These are phyloP conservation scores for Aythya baeri DNA, from an alignment of 2,113 vertebrate genomes.

Conservation along the genomic window DNA sequence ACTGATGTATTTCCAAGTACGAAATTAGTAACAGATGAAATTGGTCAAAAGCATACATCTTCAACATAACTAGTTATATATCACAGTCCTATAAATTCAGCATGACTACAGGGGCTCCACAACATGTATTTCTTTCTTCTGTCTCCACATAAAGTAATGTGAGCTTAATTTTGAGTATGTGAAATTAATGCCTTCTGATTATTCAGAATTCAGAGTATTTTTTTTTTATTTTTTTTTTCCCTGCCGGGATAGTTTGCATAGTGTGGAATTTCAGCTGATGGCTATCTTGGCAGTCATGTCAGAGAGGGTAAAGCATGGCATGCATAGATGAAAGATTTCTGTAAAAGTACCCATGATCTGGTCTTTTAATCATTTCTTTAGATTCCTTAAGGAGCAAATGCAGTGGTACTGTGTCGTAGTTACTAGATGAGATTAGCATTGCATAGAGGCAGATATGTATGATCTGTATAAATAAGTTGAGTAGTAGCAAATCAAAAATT, in stretches of 20 bases:
- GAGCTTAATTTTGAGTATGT: neutral
- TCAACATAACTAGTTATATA: neutral
- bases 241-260: neutral
- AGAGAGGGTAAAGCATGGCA: neutral
- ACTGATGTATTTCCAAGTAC: neutral
- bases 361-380: neutral
- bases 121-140: neutral
- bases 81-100: neutral
- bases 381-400: neutral
- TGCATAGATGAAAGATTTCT: neutral
- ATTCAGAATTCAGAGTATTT: neutral
- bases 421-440: neutral
- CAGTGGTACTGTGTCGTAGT: neutral
- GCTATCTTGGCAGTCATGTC: neutral
- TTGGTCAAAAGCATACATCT: neutral
- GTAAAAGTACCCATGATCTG: neutral
- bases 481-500: neutral
- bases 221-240: neutral
- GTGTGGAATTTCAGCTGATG: conserved; percentile 4
- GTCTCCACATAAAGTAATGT: neutral
- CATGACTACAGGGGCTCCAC: neutral
- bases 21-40: neutral
- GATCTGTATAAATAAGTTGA: neutral
- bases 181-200: neutral
- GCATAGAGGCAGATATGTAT: neutral